Evolutionary conservation across 2,113 vertebrate genomes (phyloP).

Genomic region (Daubentonia madagascariensis): DNA sequence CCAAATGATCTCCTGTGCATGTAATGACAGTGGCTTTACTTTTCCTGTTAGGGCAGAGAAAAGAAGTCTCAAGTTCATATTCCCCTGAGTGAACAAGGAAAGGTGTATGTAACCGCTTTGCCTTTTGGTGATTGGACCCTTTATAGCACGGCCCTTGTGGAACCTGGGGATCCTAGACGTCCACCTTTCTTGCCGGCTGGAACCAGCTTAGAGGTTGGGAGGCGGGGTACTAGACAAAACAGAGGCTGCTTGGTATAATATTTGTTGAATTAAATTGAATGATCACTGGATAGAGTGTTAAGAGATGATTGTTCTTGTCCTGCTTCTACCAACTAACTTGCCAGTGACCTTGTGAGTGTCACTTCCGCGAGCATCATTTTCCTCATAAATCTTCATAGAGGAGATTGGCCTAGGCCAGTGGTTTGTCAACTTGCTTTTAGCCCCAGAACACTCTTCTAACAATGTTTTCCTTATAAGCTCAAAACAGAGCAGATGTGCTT

Average conservation of each 20-base stretch:
- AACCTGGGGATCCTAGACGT: background rate
- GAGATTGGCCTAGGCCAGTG: too few species aligned
- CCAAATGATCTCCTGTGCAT: conserved; percentile 73
- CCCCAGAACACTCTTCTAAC: background rate
- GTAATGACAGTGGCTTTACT: conserved; percentile 71
- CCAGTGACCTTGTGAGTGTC: background rate
- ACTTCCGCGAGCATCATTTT: background rate
- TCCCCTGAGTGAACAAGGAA: background rate
- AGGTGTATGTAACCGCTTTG: too few species aligned
- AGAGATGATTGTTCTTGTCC: background rate
- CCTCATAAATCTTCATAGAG: background rate
- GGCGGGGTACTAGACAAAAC: too few species aligned
- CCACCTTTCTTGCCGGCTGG: background rate
- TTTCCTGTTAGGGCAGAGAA: conserved; percentile 55
- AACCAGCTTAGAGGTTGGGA: background rate
- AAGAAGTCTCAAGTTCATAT: conserved; percentile 52
- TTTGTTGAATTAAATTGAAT: background rate
- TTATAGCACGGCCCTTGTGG: accelerated
- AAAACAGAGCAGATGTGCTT: background rate
- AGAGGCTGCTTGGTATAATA: background rate
- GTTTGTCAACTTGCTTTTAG: background rate
- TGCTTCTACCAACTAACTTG: background rate
- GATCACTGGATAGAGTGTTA: background rate
- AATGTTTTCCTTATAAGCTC: background rate
- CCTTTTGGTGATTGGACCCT: background rate